phyloP scores from a whole-genome alignment of 2,888 invertebrate genomes.

The Nymphalis c-album region DNA sequence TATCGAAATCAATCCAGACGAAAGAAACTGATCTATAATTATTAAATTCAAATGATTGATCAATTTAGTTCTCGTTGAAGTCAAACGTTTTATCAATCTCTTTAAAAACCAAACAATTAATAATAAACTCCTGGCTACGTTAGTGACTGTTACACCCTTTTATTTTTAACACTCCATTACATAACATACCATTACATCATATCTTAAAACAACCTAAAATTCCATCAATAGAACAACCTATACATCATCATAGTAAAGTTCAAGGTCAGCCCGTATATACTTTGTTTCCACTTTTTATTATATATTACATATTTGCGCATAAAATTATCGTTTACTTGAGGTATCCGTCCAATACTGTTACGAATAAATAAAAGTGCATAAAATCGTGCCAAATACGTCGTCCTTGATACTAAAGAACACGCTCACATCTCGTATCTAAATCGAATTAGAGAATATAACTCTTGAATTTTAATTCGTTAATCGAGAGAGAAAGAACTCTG shows the following conservation, averaged over 20 bases:
- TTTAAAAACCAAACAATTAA: too few species aligned
- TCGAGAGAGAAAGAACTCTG: slow-evolving; percentile 8
- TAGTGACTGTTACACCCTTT: too few species aligned
- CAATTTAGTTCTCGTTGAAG: too few species aligned
- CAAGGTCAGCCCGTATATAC: background rate
- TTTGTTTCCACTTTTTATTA: background rate
- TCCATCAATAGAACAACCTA: too few species aligned
- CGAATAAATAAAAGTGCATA: background rate
- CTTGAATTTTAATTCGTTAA: slow-evolving; percentile 13
- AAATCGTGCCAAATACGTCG: slow-evolving; percentile 5
- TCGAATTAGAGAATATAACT: background rate
- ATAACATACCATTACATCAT: too few species aligned
- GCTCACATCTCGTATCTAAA: slow-evolving; percentile 2
- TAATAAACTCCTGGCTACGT: too few species aligned
- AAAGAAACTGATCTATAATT: too few species aligned
- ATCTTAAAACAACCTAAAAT: too few species aligned
- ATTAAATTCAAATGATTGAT: too few species aligned
- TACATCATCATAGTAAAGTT: background rate
- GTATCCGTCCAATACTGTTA: background rate
- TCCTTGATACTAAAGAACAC: slow-evolving; percentile 16
- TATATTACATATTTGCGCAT: slow-evolving; percentile 1
- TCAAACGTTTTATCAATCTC: too few species aligned
- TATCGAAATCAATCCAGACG: too few species aligned
- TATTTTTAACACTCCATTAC: too few species aligned
- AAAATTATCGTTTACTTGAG: background rate